phyloP scores from a whole-genome alignment of 2,797 vertebrate species.

The Crypturellus tataupa region DNA sequence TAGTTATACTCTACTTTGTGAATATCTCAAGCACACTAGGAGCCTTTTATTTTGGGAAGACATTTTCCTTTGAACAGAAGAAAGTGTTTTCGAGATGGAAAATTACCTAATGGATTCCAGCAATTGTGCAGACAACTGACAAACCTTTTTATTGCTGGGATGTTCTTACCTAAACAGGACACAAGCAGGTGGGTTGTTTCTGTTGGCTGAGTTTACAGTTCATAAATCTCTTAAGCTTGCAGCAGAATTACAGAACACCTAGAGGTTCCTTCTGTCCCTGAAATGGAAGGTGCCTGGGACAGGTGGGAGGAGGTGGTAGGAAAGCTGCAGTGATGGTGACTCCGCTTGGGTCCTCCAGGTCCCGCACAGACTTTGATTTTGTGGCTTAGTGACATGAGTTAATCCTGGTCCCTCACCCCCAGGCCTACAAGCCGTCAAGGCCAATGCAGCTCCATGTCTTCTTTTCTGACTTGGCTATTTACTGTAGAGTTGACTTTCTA shows the following conservation, averaged over 20 bases:
- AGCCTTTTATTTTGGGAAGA: background rate
- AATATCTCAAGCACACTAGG: background rate
- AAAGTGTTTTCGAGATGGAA: background rate
- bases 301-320: too few species aligned
- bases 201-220: background rate
- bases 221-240: background rate
- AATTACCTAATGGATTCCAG: background rate
- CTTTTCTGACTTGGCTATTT: background rate
- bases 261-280: too few species aligned
- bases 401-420: background rate
- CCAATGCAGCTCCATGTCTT: background rate
- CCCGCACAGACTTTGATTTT: too few species aligned
- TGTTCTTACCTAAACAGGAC: background rate
- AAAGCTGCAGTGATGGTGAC: too few species aligned
- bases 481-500: background rate
- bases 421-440: background rate
- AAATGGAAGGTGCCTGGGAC: too few species aligned
- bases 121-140: background rate
- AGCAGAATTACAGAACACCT: too few species aligned
- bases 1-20: background rate
- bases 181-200: background rate
- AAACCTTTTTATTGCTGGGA: background rate
- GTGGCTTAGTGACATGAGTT: background rate
- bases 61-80: background rate
- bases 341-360: background rate